Conservation (phyloP, 2,888 invertebrate genomes). For the Noctuana brunneofusca region DNA sequence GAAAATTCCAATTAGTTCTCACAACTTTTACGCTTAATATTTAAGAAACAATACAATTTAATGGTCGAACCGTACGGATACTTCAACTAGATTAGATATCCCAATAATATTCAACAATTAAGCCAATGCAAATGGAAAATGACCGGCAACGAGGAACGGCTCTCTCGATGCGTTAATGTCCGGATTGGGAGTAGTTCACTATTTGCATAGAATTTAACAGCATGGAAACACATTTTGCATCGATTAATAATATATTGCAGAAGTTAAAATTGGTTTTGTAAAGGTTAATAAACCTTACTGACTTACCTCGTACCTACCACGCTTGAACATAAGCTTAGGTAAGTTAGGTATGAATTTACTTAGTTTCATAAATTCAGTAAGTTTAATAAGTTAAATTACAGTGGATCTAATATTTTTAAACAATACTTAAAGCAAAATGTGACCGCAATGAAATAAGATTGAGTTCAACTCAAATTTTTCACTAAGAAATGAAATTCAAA, state of each 20-base stretch:
- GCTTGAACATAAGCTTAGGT: too few relatives aligned
- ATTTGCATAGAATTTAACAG: constrained; percentile 62
- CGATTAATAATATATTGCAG: constrained; percentile 38
- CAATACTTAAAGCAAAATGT: too few relatives aligned
- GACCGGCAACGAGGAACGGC: background rate
- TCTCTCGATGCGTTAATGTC: background rate
- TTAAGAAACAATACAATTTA: background rate
- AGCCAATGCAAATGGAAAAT: constrained; percentile 16
- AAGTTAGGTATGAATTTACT: too few relatives aligned
- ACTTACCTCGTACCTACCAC: too few relatives aligned
- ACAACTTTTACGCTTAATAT: background rate
- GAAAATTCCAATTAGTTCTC: background rate
- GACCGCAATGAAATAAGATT: too few relatives aligned
- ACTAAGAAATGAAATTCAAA: too few relatives aligned
- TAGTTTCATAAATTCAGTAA: too few relatives aligned
- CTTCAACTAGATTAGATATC: background rate
- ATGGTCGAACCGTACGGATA: background rate
- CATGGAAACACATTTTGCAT: constrained; percentile 38
- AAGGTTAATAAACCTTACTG: too few relatives aligned
- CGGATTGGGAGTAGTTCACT: constrained; percentile 24
- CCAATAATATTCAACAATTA: constrained; percentile 12
- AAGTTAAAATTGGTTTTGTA: too few relatives aligned
- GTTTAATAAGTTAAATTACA: too few relatives aligned
- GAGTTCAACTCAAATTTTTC: too few relatives aligned
- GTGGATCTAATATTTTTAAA: too few relatives aligned